Conservation (phyloP, 1,140 invertebrate genomes). For the Sycobia sp. region DNA sequence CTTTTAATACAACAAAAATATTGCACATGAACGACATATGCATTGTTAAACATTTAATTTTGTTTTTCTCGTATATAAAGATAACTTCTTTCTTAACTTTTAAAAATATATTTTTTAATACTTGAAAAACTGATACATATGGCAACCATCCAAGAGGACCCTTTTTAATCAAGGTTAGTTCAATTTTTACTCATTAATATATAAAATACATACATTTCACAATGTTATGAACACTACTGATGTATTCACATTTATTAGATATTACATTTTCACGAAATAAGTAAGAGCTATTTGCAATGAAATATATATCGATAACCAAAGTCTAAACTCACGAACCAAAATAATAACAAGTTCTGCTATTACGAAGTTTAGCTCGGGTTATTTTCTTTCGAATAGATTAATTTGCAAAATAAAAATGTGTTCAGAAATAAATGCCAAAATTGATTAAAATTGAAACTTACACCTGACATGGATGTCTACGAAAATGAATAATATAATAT, state of each 20-base stretch:
- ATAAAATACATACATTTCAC: conserved; percentile 4
- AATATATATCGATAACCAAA: conserved; percentile 13
- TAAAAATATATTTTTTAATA: conserved; percentile 6
- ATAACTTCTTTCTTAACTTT: neutral
- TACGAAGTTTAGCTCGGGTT: conserved; percentile 20
- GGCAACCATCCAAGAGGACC: conserved; percentile 32
- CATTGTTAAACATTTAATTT: neutral
- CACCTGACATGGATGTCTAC: no score
- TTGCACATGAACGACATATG: conserved; percentile 3
- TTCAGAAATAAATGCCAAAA: no score
- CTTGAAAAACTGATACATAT: conserved; percentile 27
- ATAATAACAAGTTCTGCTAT: conserved; percentile 25
- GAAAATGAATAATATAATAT: no score
- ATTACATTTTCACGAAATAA: conserved; percentile 18
- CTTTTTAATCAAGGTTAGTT: conserved; percentile 14
- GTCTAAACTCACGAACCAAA: conserved; percentile 18
- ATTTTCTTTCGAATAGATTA: neutral
- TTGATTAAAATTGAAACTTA: neutral
- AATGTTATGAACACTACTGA: neutral
- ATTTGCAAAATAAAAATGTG: neutral
- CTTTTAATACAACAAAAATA: conserved; percentile 24
- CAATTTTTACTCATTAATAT: conserved; percentile 11
- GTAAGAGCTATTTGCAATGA: conserved; percentile 21
- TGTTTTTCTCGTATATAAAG: neutral
- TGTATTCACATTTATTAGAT: conserved; percentile 25